Conservation (phyloP, 2,113 vertebrate genomes). For the Eublepharis macularius region DNA sequence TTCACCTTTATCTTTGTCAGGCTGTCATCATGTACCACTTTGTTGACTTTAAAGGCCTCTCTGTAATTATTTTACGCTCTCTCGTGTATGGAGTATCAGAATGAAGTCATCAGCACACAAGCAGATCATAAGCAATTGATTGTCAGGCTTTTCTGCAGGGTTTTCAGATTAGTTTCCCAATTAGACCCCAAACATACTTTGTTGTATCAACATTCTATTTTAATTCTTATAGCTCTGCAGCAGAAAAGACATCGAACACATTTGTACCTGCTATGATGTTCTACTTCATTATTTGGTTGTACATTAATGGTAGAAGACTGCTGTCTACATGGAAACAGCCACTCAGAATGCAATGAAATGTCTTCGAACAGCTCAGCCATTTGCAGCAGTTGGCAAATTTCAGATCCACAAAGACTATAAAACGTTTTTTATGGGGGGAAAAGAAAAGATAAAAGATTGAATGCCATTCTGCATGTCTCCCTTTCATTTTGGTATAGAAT, state of each 20-base stretch:
- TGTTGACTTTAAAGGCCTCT: slow-evolving; percentile 16
- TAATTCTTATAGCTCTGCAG: not conserved
- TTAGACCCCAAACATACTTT: not conserved
- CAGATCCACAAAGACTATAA: not conserved
- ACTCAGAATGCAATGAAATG: not conserved
- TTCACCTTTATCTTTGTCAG: not conserved
- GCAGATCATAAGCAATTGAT: slow-evolving; percentile 13
- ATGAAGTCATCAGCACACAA: slow-evolving; percentile 19
- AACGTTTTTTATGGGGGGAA: not conserved
- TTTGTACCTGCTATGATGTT: not conserved
- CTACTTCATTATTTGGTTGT: not conserved
- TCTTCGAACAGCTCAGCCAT: not conserved
- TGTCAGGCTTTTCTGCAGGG: not conserved
- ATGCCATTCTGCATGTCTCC: not conserved
- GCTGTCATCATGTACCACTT: not conserved
- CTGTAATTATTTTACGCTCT: slow-evolving; percentile 9
- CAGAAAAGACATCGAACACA: not conserved
- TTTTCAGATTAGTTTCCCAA: slow-evolving; percentile 7
- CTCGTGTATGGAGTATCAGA: slow-evolving; percentile 4
- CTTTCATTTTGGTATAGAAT: not conserved
- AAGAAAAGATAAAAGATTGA: not conserved
- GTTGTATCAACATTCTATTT: not conserved
- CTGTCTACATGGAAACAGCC: not conserved
- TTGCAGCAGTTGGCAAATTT: not conserved
- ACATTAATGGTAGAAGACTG: not conserved